Conservation (phyloP, 2,888 invertebrate species). For the Plusia festucae region DNA sequence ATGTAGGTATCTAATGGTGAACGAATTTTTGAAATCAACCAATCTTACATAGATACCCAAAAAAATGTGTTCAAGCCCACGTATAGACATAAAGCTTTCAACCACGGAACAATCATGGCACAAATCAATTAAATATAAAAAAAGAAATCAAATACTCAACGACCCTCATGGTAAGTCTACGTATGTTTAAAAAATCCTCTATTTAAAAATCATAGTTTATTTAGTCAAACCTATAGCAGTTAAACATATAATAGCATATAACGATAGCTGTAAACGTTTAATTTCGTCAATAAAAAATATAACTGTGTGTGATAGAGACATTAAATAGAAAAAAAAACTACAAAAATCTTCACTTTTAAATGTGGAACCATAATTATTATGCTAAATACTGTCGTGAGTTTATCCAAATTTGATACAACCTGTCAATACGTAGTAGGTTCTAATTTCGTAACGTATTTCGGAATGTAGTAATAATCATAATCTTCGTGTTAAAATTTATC, state of each 20-base stretch:
- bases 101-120: too few relatives aligned
- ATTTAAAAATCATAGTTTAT: neutral
- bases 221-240: neutral
- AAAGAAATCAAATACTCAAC: neutral
- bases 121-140: neutral
- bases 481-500: too few relatives aligned
- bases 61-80: too few relatives aligned
- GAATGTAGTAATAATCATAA: too few relatives aligned
- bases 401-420: conserved; percentile 13
- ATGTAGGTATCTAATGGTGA: too few relatives aligned
- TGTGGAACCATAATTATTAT: conserved; percentile 25
- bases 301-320: conserved; percentile 9
- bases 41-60: too few relatives aligned
- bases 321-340: conserved; percentile 5
- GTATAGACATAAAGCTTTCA: too few relatives aligned
- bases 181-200: neutral
- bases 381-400: neutral
- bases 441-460: too few relatives aligned
- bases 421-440: too few relatives aligned
- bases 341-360: neutral
- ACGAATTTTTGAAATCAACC: too few relatives aligned
- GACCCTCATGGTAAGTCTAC: conserved; percentile 4
- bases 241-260: conserved; percentile 2
- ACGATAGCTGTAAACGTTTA: conserved; percentile 1
- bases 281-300: neutral